These are phyloP conservation scores for Zaprionus inermis DNA, from an alignment of 1,140 invertebrate species.

Conservation along the genomic window DNA sequence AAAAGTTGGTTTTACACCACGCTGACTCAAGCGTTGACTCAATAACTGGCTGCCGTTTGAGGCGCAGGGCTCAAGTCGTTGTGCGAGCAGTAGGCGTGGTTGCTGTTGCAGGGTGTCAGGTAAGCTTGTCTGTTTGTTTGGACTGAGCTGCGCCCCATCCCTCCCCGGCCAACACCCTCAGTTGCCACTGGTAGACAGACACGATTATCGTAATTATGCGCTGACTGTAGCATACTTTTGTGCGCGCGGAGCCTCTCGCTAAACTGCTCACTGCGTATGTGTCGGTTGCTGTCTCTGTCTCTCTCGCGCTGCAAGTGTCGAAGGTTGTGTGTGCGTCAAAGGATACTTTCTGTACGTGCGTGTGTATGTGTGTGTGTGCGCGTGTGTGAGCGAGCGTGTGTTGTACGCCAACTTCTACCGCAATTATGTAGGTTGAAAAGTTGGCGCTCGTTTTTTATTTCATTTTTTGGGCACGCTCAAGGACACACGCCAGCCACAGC, in stretches of 20 bases:
- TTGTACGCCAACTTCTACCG: slow-evolving; percentile 69
- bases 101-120: slow-evolving; percentile 17
- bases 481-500: slow-evolving; percentile 57
- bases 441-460: slow-evolving; percentile 65
- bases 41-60: slow-evolving; percentile 59
- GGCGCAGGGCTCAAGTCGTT: slow-evolving; percentile 18
- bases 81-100: slow-evolving; percentile 11
- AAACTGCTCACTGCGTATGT: slow-evolving; percentile 35
- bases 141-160: slow-evolving; percentile 5
- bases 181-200: slow-evolving; percentile 62
- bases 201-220: slow-evolving; percentile 83
- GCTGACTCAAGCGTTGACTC: slow-evolving; percentile 71
- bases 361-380: slow-evolving; percentile 11
- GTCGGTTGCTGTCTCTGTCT: slow-evolving; percentile 12
- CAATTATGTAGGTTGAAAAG: slow-evolving; percentile 80
- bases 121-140: slow-evolving; percentile 31
- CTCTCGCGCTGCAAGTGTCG: neutral
- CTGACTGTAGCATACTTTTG: slow-evolving; percentile 77
- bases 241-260: slow-evolving; percentile 63
- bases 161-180: slow-evolving; percentile 12
- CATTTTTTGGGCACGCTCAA: slow-evolving; percentile 48
- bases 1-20: slow-evolving; percentile 75
- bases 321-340: slow-evolving; percentile 37
- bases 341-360: slow-evolving; percentile 38
- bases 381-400: slow-evolving; percentile 45